Base-by-base conservation (phyloP, 2,113 vertebrate species). In the Tachycineta bicolor region DNA sequence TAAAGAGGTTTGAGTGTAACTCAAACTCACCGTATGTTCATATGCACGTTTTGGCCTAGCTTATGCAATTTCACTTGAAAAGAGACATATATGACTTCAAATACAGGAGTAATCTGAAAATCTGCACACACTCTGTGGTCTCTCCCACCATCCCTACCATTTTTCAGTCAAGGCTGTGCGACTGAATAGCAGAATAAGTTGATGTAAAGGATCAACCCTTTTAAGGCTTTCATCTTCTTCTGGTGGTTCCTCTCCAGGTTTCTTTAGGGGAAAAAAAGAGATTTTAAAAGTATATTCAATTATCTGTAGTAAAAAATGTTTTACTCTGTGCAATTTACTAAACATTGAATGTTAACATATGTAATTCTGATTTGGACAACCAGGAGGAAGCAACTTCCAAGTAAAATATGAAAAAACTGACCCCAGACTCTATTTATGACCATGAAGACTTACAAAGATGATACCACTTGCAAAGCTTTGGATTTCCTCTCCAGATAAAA, bases 101-200 rank as follows among this genome's bases (percentile, higher is more conserved):
- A 83, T 31, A 80, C 14, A 83, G 64, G n/a, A 93, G 22, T 37
- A 83, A 65, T 43, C 53, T 59, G 65, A 78, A 92, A 93, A 82
- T 83, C 65, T 34, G 25, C n/a, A 81, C 18, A 69, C 34, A 52
- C 28, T 75, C 71, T 55, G 41, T n/a, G 65, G 28, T 46, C 34
- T 90, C 29, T 93, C 33, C 63, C 55, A 79, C 60, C 89, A 50
- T 63, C 74, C 98, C 60, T 97, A 99, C 99, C 99, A 99, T 98
- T 99, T 99, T 97, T 99, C 99, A 9, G 99, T 99, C 49, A 99
- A 98, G 46, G 99, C 99, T 4, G 99, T 99, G 96, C 99, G 98
- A 94, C 99, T 99, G 95, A 99, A 99, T 41, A 99, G 98, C 64
- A 99, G 99, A 90, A 99, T 99, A 85, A 99, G 99, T 90, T 99